A percentile compares a stretch with the other conserved stretches of the same genome.
phyloP scores from a whole-genome alignment of 2,888 invertebrate genomes.

The Opisthograptis luteolata region DNA sequence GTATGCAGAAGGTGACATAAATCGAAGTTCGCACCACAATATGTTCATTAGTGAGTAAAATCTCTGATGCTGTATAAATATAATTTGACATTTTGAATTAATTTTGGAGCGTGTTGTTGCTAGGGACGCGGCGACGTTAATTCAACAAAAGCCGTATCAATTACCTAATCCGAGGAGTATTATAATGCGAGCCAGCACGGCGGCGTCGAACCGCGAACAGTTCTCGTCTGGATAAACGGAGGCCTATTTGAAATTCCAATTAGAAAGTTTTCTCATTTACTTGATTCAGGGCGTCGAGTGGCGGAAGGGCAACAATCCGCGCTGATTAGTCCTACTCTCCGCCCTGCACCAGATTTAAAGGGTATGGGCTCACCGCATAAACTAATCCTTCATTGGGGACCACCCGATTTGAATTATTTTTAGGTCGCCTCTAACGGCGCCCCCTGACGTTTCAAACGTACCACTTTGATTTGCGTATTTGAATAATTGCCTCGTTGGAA shows the following conservation, averaged over 20 bases:
- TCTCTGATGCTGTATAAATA: constrained; percentile 8
- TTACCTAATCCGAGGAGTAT: constrained; percentile 58
- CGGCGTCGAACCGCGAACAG: constrained; percentile 70
- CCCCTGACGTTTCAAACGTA: constrained; percentile 44
- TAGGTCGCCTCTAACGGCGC: constrained; percentile 46
- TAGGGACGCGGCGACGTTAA: constrained; percentile 28
- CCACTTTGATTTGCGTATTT: constrained; percentile 40
- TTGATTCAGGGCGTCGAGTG: constrained; percentile 80
- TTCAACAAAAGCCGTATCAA: constrained; percentile 55
- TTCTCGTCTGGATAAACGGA: constrained; percentile 77
- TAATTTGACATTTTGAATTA: constrained; percentile 23
- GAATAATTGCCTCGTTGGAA: constrained; percentile 38
- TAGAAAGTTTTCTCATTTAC: constrained; percentile 84
- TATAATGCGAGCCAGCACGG: constrained; percentile 64
- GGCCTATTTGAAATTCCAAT: constrained; percentile 83
- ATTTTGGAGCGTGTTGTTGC: constrained; percentile 21
- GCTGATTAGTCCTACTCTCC: constrained; percentile 77
- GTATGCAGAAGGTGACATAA: neutral
- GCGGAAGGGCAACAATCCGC: constrained; percentile 80
- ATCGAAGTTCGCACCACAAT: constrained; percentile 16
- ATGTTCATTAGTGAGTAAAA: constrained; percentile 16
- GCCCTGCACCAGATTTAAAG: constrained; percentile 74
- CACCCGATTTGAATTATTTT: constrained; percentile 66
- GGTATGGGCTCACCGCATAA: constrained; percentile 69
- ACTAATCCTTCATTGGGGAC: constrained; percentile 70